A percentile compares a stretch with the other conserved stretches of the same genome.
phyloP scores from a whole-genome alignment of 1,140 invertebrate species.

The Globodera rostochiensis region DNA sequence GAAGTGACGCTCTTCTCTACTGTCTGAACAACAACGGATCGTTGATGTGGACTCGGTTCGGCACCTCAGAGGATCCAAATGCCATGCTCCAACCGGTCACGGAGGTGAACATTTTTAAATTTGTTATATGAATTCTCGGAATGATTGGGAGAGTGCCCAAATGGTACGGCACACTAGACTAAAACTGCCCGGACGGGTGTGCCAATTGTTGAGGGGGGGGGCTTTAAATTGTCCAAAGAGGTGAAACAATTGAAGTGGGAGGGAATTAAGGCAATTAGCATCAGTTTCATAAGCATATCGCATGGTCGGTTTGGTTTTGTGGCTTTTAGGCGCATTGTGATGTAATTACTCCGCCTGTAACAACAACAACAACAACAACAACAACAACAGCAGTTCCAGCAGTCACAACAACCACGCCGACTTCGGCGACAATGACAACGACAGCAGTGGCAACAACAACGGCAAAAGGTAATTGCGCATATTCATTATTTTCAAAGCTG shows the following conservation, averaged over 20 bases:
- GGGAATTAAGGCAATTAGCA: no score
- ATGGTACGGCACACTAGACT: no score
- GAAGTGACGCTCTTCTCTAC: conserved; percentile 12
- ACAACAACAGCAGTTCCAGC: neutral
- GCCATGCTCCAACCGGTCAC: conserved; percentile 18
- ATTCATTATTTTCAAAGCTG: no score
- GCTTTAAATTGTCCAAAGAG: no score
- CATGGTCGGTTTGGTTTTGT: no score
- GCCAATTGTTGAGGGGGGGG: no score
- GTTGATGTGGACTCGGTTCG: conserved; percentile 21
- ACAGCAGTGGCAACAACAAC: conserved; percentile 4
- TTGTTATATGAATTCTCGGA: no score
- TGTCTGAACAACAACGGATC: conserved; percentile 9
- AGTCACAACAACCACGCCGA: neutral
- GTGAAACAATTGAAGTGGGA: no score
- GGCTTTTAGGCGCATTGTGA: conserved; percentile 8
- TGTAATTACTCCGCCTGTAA: neutral
- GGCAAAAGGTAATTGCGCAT: neutral
- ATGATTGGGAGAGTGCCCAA: no score
- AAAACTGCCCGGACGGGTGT: no score
- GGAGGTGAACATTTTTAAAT: neutral
- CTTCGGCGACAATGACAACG: neutral
- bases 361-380: conserved; percentile 2
- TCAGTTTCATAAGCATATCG: no score
- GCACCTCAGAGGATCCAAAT: conserved; percentile 11